Percentiles rank a stretch among this genome's conserved stretches.
Conservation (phyloP, 2,797 vertebrate species). For the Chaetodon trifasciatus region DNA sequence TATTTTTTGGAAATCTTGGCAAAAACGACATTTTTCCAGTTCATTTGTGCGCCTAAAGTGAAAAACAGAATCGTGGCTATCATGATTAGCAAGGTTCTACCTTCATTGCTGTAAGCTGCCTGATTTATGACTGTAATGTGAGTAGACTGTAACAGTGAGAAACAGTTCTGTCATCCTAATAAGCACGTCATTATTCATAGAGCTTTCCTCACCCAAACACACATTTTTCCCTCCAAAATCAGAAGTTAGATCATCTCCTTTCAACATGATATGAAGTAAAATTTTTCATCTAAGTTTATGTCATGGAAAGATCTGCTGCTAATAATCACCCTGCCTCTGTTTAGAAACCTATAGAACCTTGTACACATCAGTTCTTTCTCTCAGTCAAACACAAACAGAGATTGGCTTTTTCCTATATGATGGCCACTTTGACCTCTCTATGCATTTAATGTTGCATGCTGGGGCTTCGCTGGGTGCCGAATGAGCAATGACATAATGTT, state of each 20-base stretch:
- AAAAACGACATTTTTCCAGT: slow-evolving; percentile 2
- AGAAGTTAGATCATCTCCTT: slow-evolving; percentile 45
- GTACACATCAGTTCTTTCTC: background rate
- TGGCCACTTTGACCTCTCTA: slow-evolving; percentile 56
- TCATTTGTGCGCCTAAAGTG: background rate
- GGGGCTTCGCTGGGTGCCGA: slow-evolving; percentile 52
- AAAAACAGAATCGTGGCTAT: slow-evolving; percentile 15
- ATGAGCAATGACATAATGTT: slow-evolving; percentile 70
- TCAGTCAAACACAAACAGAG: slow-evolving; percentile 39
- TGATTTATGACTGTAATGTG: slow-evolving; percentile 39
- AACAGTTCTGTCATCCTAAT: slow-evolving; percentile 46
- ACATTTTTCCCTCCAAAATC: slow-evolving; percentile 45
- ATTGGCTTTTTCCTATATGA: slow-evolving; percentile 44
- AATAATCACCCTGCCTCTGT: slow-evolving; percentile 59
- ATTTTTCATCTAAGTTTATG: slow-evolving; percentile 51
- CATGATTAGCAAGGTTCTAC: slow-evolving; percentile 1
- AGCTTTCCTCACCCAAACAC: slow-evolving; percentile 39
- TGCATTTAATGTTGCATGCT: slow-evolving; percentile 57
- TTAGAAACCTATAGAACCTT: slow-evolving; percentile 34
- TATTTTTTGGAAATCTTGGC: slow-evolving; percentile 8
- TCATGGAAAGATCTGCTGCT: slow-evolving; percentile 60
- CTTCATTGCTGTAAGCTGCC: slow-evolving; percentile 23
- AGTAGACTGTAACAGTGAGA: slow-evolving; percentile 39
- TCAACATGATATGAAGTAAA: slow-evolving; percentile 43
- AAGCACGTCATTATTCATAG: slow-evolving; percentile 41